Evolutionary conservation across 2,888 invertebrate species (phyloP).

Genomic region (Coremacera marginata): DNA sequence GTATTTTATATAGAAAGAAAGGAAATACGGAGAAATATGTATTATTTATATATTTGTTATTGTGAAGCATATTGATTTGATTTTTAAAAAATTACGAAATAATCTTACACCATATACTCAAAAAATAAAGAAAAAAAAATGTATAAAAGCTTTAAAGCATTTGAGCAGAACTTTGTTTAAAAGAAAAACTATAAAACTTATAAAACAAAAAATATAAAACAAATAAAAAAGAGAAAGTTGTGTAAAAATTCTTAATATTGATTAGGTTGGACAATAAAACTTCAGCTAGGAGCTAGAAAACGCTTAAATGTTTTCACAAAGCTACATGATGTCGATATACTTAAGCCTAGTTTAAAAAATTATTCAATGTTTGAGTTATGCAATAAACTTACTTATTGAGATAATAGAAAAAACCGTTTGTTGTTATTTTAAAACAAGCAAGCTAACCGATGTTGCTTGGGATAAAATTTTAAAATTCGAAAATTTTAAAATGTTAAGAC

Average conservation of each 20-base stretch:
- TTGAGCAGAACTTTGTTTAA: slow-evolving; percentile 3
- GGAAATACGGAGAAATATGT: slow-evolving; percentile 16
- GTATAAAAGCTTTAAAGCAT: slow-evolving; percentile 28
- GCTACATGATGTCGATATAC: not conserved
- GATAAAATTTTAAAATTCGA: no score
- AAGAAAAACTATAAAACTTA: not conserved
- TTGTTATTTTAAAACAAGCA: not conserved
- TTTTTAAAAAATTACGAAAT: slow-evolving; percentile 24
- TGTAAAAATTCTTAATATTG: not conserved
- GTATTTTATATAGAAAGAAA: slow-evolving; percentile 2
- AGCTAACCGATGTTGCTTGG: no score
- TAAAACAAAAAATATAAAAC: not conserved
- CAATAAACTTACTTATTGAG: no score
- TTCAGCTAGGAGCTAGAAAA: not conserved
- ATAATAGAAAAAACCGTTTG: no score
- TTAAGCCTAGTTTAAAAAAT: not conserved
- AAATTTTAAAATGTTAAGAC: no score
- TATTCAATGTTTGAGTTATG: not conserved
- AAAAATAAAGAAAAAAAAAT: not conserved
- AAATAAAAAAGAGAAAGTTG: not conserved
- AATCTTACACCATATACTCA: slow-evolving; percentile 28
- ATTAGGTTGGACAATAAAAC: not conserved
- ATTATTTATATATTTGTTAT: slow-evolving; percentile 24
- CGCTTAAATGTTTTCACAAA: not conserved
- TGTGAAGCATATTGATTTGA: slow-evolving; percentile 12